These are phyloP conservation scores for Neria commutata DNA, from an alignment of 2,888 invertebrate genomes.

Conservation along the genomic window DNA sequence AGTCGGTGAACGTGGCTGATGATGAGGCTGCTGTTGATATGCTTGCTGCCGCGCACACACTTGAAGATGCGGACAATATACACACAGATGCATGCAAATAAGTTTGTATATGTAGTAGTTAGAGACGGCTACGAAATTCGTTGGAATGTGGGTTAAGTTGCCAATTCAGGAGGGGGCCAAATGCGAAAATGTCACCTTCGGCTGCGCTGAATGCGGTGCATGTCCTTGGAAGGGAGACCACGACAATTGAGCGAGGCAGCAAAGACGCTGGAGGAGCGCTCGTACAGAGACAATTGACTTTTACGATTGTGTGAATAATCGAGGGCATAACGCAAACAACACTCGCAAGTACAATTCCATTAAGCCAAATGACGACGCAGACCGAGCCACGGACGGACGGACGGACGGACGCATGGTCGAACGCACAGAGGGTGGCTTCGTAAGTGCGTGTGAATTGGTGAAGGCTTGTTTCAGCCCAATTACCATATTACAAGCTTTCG, in stretches of 20 bases:
- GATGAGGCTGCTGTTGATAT: not conserved
- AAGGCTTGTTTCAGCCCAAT: too few species aligned
- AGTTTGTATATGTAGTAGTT: too few species aligned
- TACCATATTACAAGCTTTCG: too few species aligned
- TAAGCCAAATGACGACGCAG: not conserved
- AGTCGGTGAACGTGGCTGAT: not conserved
- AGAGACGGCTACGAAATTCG: constrained; percentile 2
- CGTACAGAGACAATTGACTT: not conserved
- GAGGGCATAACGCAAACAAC: constrained; percentile 8
- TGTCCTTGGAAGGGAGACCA: not conserved
- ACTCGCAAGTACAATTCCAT: constrained; percentile 15
- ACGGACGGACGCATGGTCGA: not conserved
- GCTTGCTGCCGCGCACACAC: not conserved
- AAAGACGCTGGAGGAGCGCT: not conserved
- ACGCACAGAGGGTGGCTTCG: too few species aligned
- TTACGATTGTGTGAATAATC: constrained; percentile 7
- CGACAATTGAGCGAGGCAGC: not conserved
- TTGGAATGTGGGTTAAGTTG: constrained; percentile 7
- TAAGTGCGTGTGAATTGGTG: too few species aligned
- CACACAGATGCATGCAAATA: not conserved
- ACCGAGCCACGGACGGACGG: not conserved
- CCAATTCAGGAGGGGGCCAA: constrained; percentile 8
- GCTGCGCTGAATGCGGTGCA: not conserved
- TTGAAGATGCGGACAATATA: not conserved
- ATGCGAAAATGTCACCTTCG: constrained; percentile 7